phyloP scores from a whole-genome alignment of 2,888 invertebrate species.

The Helleia helle region DNA sequence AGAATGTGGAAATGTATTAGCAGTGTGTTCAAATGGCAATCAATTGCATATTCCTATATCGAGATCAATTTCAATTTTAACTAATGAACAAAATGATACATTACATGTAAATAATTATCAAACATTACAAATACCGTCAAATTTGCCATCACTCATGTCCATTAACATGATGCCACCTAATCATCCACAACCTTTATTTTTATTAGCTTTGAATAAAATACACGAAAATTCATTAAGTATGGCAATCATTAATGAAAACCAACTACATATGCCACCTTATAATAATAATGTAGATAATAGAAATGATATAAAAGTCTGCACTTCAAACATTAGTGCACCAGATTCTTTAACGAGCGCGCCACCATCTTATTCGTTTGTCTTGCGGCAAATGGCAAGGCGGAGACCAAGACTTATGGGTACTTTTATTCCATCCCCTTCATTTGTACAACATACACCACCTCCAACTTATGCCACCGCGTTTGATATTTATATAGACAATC shows the following conservation, averaged over 20 bases:
- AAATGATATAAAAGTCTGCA: constrained; percentile 16
- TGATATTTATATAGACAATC: constrained; percentile 53
- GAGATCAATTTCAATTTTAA: too few species aligned
- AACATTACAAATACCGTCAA: neutral
- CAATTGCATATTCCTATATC: too few species aligned
- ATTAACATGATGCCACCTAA: neutral
- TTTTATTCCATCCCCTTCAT: constrained; percentile 60
- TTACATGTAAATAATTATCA: too few species aligned
- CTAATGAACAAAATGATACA: too few species aligned
- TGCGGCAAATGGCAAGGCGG: constrained; percentile 48
- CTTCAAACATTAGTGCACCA: constrained; percentile 42
- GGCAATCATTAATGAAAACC: constrained; percentile 7
- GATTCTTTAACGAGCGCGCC: constrained; percentile 55
- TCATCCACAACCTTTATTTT: neutral
- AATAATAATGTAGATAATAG: neutral
- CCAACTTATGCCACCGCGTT: constrained; percentile 59
- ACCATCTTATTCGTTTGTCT: constrained; percentile 60
- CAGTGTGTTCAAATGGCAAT: too few species aligned
- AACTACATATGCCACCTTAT: neutral
- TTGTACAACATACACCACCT: constrained; percentile 54
- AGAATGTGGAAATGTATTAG: too few species aligned
- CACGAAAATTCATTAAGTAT: constrained; percentile 8
- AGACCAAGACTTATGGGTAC: constrained; percentile 58
- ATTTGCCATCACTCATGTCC: neutral
- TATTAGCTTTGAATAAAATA: constrained; percentile 17